Evolutionary conservation across 2,888 invertebrate species (phyloP), one percentile per base, ranked within the genome.

Genomic region (Drosophila tripunctata): DNA sequence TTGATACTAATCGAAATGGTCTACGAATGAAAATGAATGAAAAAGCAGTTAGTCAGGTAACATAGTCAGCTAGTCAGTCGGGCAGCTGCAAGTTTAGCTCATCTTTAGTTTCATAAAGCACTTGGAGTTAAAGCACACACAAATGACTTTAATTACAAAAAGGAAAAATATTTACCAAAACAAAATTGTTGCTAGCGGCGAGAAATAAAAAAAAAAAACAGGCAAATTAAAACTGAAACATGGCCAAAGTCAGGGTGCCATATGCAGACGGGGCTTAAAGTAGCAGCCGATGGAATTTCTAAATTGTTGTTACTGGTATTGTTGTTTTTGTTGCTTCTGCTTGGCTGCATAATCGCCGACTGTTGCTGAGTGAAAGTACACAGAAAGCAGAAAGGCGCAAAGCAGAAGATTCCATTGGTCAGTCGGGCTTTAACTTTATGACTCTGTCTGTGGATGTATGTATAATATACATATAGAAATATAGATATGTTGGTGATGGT

Each of bases 311-410:
- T 41, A 41, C 14, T 40, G 31, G 51, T 51, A 47, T 57, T 60
- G 56, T 47, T 41, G 48, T 15, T 50, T 56, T 40, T 63, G 52
- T 38, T 47, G 56, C 57, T 67, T 57, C 47, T 83, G 80, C 69
- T 73, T 82, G 76, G 73, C 86, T 80, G 86, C 86, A 75, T 85
- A 82, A 75, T 81, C 82, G 75, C 60, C 40, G 67, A 58, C 40
- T 77, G 73, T 78, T 80, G 77, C 66, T 47, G 77, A 79, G 80
- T 79, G 80, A 80, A 80, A 80, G 80, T 80, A 67, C 61, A 61
- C 78, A 70, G 78, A 82, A 78, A 82, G 75, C 82, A 51, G 56
- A 54, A 54, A 54, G 54, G 31, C 14, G 31, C 31, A 54, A 44
- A 56, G 40, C 43, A 64, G 66, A 19, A 43, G 67, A 64, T 43